phyloP scores from a whole-genome alignment of 2,888 invertebrate species.

The Hoplodrina ambigua region DNA sequence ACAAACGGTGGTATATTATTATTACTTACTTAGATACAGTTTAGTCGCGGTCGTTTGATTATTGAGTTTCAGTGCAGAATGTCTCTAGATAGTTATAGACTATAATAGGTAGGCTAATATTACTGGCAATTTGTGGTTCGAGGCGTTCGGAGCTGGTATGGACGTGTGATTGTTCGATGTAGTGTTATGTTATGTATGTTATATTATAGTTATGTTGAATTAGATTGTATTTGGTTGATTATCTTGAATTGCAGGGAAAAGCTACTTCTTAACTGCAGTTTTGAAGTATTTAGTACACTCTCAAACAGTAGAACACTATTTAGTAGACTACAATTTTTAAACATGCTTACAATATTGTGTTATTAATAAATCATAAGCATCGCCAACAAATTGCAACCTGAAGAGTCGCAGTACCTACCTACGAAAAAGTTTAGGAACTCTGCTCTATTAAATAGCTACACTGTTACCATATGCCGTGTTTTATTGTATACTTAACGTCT shows the following conservation, averaged over 20 bases:
- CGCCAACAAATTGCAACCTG: too few species aligned
- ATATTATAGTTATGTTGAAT: background rate
- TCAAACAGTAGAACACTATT: too few species aligned
- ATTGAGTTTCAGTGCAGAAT: constrained; percentile 59
- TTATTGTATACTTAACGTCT: too few species aligned
- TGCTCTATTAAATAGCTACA: too few species aligned
- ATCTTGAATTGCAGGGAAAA: background rate
- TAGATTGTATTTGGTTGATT: background rate
- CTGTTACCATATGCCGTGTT: too few species aligned
- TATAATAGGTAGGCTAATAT: constrained; percentile 33
- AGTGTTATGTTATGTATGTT: constrained; percentile 1
- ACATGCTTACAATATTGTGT: too few species aligned
- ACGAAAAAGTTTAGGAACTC: too few species aligned
- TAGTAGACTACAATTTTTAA: too few species aligned
- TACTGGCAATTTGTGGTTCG: constrained; percentile 55
- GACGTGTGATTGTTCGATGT: constrained; percentile 40
- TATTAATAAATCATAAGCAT: too few species aligned
- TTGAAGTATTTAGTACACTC: too few species aligned
- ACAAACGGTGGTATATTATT: constrained; percentile 56
- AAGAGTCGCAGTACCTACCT: too few species aligned
- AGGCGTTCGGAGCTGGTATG: constrained; percentile 16
- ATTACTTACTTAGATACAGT: constrained; percentile 60
- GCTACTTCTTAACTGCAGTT: background rate
- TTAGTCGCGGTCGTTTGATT: constrained; percentile 64
- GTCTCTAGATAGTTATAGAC: constrained; percentile 37